Conservation (phyloP, 2,113 vertebrate species). For the Chamaea fasciata region DNA sequence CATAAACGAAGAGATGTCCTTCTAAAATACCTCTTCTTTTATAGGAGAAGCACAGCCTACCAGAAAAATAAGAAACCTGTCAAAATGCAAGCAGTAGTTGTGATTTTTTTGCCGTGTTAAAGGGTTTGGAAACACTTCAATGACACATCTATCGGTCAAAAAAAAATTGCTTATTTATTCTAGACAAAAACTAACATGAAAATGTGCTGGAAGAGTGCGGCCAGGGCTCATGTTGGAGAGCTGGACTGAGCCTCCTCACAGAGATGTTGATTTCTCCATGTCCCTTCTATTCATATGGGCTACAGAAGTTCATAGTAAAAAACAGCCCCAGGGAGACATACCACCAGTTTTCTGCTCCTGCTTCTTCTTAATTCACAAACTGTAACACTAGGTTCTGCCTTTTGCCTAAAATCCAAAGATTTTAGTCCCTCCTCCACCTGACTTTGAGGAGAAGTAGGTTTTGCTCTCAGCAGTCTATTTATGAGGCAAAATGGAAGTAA, state of each 20-base stretch:
- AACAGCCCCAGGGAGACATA: background rate
- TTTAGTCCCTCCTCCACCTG: background rate
- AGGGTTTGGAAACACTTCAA: background rate
- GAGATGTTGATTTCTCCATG: background rate
- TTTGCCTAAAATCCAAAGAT: background rate
- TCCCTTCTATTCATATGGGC: background rate
- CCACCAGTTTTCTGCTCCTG: background rate
- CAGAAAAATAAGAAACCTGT: background rate
- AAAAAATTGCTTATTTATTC: background rate
- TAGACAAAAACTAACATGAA: background rate
- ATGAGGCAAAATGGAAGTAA: background rate
- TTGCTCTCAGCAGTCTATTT: background rate
- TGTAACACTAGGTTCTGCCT: background rate
- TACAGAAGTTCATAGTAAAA: background rate
- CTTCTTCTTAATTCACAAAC: background rate
- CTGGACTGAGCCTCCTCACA: background rate
- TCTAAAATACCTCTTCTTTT: background rate
- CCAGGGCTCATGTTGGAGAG: background rate
- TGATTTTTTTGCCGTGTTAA: background rate
- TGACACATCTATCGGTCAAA: background rate
- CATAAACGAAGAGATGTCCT: background rate
- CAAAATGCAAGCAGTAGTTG: background rate
- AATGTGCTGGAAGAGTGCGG: background rate
- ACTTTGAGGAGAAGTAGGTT: background rate
- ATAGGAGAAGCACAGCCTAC: background rate